These are phyloP conservation scores for Drosophila borealis DNA, from an alignment of 2,888 invertebrate genomes.

Conservation along the genomic window DNA sequence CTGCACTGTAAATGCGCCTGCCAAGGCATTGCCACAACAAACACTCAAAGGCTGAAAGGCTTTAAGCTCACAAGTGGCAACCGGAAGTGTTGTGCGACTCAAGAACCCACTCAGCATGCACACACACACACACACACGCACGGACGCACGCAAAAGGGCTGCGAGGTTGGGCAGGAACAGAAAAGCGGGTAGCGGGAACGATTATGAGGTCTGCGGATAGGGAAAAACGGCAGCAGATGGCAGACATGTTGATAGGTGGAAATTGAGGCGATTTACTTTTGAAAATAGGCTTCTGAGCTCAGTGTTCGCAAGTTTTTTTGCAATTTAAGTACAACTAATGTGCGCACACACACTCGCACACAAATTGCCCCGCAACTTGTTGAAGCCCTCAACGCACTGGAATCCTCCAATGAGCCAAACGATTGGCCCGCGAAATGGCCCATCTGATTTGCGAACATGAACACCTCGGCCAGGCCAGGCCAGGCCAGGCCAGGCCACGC, in stretches of 20 bases:
- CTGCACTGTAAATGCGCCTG: conserved; percentile 46
- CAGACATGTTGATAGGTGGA: conserved; percentile 80
- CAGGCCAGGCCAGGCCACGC: not conserved
- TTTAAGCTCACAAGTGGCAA: conserved; percentile 77
- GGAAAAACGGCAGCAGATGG: conserved; percentile 41
- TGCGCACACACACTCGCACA: not conserved
- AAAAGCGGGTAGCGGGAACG: not conserved
- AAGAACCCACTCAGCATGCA: conserved; percentile 71
- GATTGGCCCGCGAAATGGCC: conserved; percentile 29
- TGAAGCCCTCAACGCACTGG: conserved; percentile 19
- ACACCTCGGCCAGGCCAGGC: conserved; percentile 6
- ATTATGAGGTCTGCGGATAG: conserved; percentile 4
- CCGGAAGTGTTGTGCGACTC: conserved; percentile 80
- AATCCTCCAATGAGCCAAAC: conserved; percentile 11
- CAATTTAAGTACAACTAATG: conserved; percentile 30
- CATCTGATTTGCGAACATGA: conserved; percentile 15
- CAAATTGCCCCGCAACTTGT: conserved; percentile 19
- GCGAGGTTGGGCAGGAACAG: conserved; percentile 14
- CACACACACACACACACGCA: conserved; percentile 29
- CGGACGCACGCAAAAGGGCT: conserved; percentile 28
- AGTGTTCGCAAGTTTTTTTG: conserved; percentile 36
- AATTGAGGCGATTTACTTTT: conserved; percentile 78
- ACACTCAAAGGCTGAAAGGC: conserved; percentile 79
- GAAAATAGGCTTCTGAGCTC: conserved; percentile 51
- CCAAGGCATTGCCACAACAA: conserved; percentile 66